phyloP scores from a whole-genome alignment of 2,888 invertebrate genomes.

The Melipona bicolor region DNA sequence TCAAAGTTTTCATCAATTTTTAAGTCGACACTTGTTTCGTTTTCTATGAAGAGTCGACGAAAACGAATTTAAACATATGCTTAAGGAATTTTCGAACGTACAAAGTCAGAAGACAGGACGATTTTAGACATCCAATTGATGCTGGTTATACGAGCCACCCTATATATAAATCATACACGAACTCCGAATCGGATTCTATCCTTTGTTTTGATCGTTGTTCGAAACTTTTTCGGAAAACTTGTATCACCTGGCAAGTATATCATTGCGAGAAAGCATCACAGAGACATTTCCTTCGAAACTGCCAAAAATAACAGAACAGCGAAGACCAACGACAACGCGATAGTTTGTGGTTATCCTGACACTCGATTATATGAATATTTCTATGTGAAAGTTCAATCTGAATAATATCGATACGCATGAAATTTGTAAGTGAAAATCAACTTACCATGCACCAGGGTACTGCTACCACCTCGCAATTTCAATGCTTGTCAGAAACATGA shows the following conservation, averaged over 20 bases:
- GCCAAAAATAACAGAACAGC: conserved; percentile 31
- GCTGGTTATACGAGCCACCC: neutral
- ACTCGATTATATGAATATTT: conserved; percentile 47
- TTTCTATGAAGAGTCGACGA: neutral
- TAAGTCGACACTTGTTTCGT: neutral
- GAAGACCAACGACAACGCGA: conserved; percentile 30
- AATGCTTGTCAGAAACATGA: conserved; percentile 74
- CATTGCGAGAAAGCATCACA: neutral
- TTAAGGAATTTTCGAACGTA: neutral
- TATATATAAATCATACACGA: neutral
- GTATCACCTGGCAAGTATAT: neutral
- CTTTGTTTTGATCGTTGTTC: conserved; percentile 5
- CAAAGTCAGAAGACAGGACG: neutral
- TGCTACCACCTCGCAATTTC: conserved; percentile 68
- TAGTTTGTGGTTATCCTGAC: conserved; percentile 71
- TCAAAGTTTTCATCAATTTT: neutral
- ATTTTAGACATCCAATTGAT: neutral
- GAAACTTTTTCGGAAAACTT: neutral
- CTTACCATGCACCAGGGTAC: conserved; percentile 73
- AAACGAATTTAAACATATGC: neutral
- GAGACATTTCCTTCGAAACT: neutral
- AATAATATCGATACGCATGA: neutral
- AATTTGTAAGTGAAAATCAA: conserved; percentile 10
- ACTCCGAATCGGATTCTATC: neutral
- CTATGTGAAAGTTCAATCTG: conserved; percentile 3